Base-by-base conservation (phyloP, 2,888 invertebrate genomes). In the Xylota sylvarum region DNA sequence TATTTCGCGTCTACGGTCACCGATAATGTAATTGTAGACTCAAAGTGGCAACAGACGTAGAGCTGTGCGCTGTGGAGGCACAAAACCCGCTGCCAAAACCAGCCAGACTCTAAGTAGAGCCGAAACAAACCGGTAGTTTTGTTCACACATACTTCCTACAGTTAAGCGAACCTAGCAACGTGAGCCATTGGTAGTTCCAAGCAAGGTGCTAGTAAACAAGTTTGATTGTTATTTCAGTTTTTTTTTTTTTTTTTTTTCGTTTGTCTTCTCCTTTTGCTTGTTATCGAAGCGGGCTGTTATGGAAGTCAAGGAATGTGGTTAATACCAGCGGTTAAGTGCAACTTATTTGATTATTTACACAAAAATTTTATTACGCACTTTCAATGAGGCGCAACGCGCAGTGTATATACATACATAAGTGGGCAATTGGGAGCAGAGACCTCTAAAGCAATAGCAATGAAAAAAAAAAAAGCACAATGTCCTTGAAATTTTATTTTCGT, bases 171-270 rank as follows among this genome's bases (percentile, higher is more conserved):
- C 67, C 19, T 67, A 76, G 70, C 80, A 72, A 80, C 64, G 55
- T 72, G 52, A 74, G 80, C 55, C 56, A 64, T 74, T 50, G 52
- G 27, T 32, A 12, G 43, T 52, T 37, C 37, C 48, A 43, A 70
- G 81, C 72, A 85, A 85, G 85, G 81, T 85, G 85, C 72, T 81
- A 65, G 65, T 64, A 73, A 84, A 74, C 84, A 84, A 84, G 79
- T 84, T 79, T 78, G 14, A 69, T 73, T 69, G 60, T 56, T n/a
- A n/a, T n/a, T n/a, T n/a, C n/a, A n/a, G n/a, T n/a, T 23, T 23
- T 23, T 56, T 72, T 67, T 65, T 67, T 64, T 5, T 60, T 17
- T 56, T 73, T 43, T 69, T 58, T 43, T 43, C 23, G 35, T 60
- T n/a, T 10, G 2, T 60, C 40, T n/a, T 43, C 27, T 40, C n/a